These are phyloP conservation scores for Nasua narica DNA, from an alignment of 2,797 vertebrate species.

Conservation along the genomic window DNA sequence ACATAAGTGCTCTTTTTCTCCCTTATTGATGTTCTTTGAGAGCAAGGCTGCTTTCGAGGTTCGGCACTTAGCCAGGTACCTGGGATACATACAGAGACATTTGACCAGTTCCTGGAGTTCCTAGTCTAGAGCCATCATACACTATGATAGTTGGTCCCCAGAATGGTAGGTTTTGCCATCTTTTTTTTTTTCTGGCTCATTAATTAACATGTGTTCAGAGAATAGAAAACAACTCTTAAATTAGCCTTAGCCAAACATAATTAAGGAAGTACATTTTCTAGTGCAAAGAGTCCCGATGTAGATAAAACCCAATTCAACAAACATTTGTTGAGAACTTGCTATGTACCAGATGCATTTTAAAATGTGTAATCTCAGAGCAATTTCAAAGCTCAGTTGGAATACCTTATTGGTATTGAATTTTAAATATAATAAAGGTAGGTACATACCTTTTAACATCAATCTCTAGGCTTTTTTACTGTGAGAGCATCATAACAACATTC, in stretches of 20 bases:
- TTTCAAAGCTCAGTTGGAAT: constrained; percentile 19
- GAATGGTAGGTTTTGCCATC: not conserved
- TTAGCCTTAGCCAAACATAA: not conserved
- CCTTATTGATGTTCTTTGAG: not conserved
- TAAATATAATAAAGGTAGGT: not conserved
- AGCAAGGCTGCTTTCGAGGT: not conserved
- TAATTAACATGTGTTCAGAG: constrained; percentile 37
- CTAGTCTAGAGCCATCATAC: not conserved
- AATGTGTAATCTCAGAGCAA: not conserved
- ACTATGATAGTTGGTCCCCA: not conserved
- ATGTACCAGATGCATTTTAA: not conserved
- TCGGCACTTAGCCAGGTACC: not conserved
- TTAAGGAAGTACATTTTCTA: constrained; percentile 18
- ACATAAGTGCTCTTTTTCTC: not conserved
- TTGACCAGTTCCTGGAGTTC: not conserved
- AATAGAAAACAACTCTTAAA: constrained; percentile 21
- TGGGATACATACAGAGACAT: not conserved
- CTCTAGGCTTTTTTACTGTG: not conserved
- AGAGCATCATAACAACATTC: not conserved
- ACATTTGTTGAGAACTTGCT: not conserved
- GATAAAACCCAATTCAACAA: not conserved
- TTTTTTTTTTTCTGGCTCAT: not conserved
- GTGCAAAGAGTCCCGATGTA: not conserved
- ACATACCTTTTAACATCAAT: not conserved
- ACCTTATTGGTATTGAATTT: constrained; percentile 10